A percentile compares a stretch with the other conserved stretches of the same genome.
phyloP scores from a whole-genome alignment of 2,797 vertebrate species.

The Cyprinodon diabolis region DNA sequence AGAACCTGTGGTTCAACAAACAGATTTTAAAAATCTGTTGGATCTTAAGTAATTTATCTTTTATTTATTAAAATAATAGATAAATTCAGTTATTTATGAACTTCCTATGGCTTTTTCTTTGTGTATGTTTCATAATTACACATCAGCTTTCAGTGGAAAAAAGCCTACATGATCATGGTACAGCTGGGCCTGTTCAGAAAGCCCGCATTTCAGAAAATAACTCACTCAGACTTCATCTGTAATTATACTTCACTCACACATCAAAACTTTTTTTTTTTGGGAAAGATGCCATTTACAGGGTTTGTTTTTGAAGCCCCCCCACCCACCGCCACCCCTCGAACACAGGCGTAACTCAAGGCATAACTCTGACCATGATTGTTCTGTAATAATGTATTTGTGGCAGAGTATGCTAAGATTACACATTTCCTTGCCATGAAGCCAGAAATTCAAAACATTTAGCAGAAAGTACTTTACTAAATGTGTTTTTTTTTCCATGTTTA shows the following conservation, averaged over 20 bases:
- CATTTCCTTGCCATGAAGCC: neutral
- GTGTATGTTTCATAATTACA: neutral
- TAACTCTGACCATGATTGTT: neutral
- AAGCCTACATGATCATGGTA: constrained; percentile 35
- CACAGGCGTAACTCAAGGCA: neutral
- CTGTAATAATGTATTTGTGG: constrained; percentile 7
- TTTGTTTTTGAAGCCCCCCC: neutral
- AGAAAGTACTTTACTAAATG: neutral
- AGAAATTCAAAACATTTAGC: constrained; percentile 3
- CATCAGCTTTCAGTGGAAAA: constrained; percentile 5
- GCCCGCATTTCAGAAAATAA: constrained; percentile 58
- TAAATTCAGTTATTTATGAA: no score
- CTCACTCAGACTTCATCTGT: constrained; percentile 45
- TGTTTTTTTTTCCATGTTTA: neutral
- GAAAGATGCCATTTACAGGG: constrained; percentile 13
- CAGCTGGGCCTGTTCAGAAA: constrained; percentile 43
- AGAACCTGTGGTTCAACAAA: neutral
- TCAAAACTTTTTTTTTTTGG: constrained; percentile 29
- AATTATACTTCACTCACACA: constrained; percentile 55
- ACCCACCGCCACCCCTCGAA: no score
- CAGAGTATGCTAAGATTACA: constrained; percentile 1
- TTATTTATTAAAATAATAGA: neutral
- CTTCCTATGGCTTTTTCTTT: neutral
- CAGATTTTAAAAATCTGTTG: no score
- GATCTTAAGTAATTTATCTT: no score